phyloP scores from a whole-genome alignment of 2,888 invertebrate genomes.

The Cerastis leucographa region DNA sequence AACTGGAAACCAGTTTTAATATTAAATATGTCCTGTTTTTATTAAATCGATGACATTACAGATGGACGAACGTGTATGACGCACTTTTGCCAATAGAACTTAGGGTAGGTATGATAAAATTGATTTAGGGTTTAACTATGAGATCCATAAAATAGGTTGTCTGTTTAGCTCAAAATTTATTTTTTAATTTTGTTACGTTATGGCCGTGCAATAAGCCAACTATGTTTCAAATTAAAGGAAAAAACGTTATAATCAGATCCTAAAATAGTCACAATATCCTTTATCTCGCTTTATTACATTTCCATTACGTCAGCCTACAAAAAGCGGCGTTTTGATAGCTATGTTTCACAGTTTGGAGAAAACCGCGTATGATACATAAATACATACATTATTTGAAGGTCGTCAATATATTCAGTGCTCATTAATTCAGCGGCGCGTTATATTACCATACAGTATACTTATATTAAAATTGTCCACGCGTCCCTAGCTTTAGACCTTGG shows the following conservation, averaged over 20 bases:
- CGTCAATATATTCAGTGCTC: conserved; percentile 54
- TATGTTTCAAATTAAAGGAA: conserved; percentile 37
- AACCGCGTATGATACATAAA: conserved; percentile 54
- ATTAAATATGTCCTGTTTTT: conserved; percentile 4
- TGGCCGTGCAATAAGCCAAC: background rate
- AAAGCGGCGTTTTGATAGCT: conserved; percentile 32
- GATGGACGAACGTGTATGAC: background rate
- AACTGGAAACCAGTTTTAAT: conserved; percentile 1
- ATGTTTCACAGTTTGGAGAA: conserved; percentile 52
- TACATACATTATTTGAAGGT: conserved; percentile 58
- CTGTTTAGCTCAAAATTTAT: background rate
- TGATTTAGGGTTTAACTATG: background rate
- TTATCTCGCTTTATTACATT: conserved; percentile 49
- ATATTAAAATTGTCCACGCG: conserved; percentile 33
- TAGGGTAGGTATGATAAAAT: conserved; percentile 2
- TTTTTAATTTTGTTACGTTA: background rate
- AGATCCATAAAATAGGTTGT: background rate
- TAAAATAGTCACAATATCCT: conserved; percentile 41
- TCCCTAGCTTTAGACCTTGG: conserved; percentile 17
- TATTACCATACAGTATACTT: conserved; percentile 54
- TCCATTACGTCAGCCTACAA: conserved; percentile 48
- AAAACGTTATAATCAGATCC: conserved; percentile 23
- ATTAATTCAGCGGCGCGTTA: conserved; percentile 57
- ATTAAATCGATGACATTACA: conserved; percentile 14
- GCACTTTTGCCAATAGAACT: conserved; percentile 26